phyloP scores from a whole-genome alignment of 2,797 vertebrate species.

The Chelmon rostratus region DNA sequence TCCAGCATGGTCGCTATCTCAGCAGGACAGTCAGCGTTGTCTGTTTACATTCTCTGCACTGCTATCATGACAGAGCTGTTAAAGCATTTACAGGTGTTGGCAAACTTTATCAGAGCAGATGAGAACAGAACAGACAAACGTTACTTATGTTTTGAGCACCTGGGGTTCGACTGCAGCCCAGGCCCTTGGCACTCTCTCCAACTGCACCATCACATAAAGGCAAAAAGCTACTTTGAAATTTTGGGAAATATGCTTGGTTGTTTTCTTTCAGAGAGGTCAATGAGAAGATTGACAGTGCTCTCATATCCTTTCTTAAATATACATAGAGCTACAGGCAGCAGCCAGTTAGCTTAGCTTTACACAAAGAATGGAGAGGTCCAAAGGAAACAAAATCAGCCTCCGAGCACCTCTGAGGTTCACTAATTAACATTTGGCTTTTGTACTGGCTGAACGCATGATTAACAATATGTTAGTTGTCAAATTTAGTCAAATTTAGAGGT shows the following conservation, averaged over 20 bases:
- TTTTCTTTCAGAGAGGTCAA: neutral
- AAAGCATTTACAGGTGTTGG: neutral
- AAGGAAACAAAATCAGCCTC: too few species aligned
- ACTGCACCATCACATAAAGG: too few species aligned
- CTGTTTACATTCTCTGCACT: constrained; percentile 56
- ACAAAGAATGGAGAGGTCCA: neutral
- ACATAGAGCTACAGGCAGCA: neutral
- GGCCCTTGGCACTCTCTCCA: too few species aligned
- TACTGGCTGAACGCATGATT: neutral
- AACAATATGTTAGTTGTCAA: too few species aligned
- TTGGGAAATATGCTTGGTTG: rapidly evolving
- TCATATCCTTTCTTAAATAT: neutral
- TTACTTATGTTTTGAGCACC: too few species aligned
- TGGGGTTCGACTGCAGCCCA: too few species aligned
- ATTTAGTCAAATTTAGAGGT: too few species aligned
- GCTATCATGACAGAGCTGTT: neutral
- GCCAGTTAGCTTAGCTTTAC: neutral
- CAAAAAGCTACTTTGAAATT: neutral
- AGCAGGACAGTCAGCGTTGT: neutral
- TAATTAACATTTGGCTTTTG: neutral
- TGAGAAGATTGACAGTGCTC: neutral
- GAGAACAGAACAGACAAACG: neutral
- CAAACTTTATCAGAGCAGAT: neutral
- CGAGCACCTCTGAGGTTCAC: neutral
- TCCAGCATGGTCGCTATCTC: constrained; percentile 9